Base-by-base conservation (phyloP, 1,140 invertebrate genomes). In the Hirudo medicinalis region DNA sequence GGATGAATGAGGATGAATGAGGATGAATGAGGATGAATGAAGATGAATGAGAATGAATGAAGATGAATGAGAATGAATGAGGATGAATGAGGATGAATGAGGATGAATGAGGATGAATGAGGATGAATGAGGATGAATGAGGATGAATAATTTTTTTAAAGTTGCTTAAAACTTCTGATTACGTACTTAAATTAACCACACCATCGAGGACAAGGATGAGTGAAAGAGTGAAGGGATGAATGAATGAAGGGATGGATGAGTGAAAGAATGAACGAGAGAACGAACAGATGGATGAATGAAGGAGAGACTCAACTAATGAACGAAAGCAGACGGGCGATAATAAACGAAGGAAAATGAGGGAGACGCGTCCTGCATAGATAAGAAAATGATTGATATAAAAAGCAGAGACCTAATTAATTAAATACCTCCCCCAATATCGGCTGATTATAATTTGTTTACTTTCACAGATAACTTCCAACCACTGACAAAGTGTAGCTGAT, bases 301-400 rank as follows among this genome's bases (percentile, higher is more conserved):
- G 0, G 57, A 63, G 57, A 27, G 57, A 63, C 22, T n/a, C 9
- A 63, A 32, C 29, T 25, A n/a, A 32, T 63, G 57, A 63, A 32
- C 29, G 57, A 63, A 32, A 27, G 57, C 40, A 49, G 71, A 49
- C 60, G 9, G 71, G 40, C 60, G 19, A 66, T 67, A 66, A 29
- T 40, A 40, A 66, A 29, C 60, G 40, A 66, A 29, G 63, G 19
- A 66, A 49, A 66, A 22, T n/a, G 53, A 66, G 8, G 71, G 71
- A 67, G 71, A 13, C 60, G 53, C 60, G 8, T 60, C 22, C 60
- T 40, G 71, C 22, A 66, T 40, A 66, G 27, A 66, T 40, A 66
- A 36, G 71, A 22, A 66, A 49, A 53, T 43, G 71, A 49, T 49
- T 49, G 43, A 49, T 49, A 49, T 49, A 49, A 49, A 49, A 49